phyloP scores from a whole-genome alignment of 2,113 vertebrate genomes.

The Pelvicachromis taeniatus region DNA sequence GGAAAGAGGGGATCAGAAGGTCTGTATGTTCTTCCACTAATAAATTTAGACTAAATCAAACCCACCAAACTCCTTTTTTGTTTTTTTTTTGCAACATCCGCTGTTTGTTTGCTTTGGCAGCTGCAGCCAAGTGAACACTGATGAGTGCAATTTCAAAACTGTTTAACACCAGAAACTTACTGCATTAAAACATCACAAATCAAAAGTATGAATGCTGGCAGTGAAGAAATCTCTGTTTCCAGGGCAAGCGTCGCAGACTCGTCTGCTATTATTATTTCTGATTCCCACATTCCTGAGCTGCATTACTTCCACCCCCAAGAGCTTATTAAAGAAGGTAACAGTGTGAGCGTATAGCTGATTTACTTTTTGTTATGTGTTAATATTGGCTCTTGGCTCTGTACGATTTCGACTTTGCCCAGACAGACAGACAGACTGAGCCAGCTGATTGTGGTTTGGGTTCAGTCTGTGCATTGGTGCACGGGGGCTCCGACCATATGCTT shows the following conservation, averaged over 20 bases:
- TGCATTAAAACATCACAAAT: conserved; percentile 51
- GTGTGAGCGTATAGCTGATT: conserved; percentile 18
- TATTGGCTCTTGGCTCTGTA: not conserved
- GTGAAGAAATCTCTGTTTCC: conserved; percentile 23
- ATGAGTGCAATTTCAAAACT: conserved; percentile 41
- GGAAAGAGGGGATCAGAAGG: not conserved
- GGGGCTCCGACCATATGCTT: conserved; percentile 27
- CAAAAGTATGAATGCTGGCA: conserved; percentile 30
- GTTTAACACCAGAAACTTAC: conserved; percentile 38
- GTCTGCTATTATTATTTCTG: conserved; percentile 34
- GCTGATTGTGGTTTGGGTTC: conserved; percentile 49
- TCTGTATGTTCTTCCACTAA: conserved; percentile 1
- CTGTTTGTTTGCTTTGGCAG: conserved; percentile 67
- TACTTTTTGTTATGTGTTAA: conserved; percentile 21
- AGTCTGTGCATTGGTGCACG: conserved; percentile 15
- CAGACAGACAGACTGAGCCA: conserved; percentile 34
- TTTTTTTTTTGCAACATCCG: conserved; percentile 43
- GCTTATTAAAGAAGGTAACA: not conserved
- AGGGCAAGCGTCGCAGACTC: conserved; percentile 15
- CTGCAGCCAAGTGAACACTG: conserved; percentile 31
- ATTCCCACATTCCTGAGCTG: conserved; percentile 39
- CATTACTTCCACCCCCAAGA: not conserved
- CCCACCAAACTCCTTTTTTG: not conserved
- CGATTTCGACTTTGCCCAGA: conserved; percentile 4
- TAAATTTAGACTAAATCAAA: conserved; percentile 8